Evolutionary conservation across 2,797 vertebrate genomes (phyloP).

Genomic region (Epinephelus coioides): DNA sequence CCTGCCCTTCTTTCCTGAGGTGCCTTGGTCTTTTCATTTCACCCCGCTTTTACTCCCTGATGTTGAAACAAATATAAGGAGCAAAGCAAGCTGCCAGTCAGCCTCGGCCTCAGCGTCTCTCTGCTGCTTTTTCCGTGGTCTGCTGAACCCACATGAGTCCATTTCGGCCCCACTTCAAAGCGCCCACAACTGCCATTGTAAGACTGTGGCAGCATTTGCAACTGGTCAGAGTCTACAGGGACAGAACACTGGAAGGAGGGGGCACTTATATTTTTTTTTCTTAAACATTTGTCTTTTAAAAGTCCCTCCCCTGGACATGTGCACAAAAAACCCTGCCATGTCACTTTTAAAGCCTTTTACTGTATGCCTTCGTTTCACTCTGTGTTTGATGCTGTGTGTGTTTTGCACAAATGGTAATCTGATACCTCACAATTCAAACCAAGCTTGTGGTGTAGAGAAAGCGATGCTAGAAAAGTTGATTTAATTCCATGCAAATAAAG

Average conservation of each 20-base stretch:
- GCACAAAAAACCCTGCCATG: not conserved
- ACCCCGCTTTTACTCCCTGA: constrained; percentile 2
- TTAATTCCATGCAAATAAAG: constrained; percentile 28
- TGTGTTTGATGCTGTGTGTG: not conserved
- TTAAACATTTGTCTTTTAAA: not conserved
- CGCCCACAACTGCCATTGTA: not conserved
- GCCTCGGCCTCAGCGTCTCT: constrained; percentile 8
- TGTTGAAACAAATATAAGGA: constrained; percentile 25
- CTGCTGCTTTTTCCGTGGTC: constrained; percentile 8
- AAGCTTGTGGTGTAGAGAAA: not conserved
- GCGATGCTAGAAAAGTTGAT: not conserved
- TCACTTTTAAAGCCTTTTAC: not conserved
- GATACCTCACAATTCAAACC: constrained; percentile 1
- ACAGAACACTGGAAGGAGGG: not conserved
- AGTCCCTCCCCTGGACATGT: not conserved
- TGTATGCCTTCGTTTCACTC: not conserved
- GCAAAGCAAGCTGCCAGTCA: constrained; percentile 41
- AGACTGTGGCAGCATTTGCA: constrained; percentile 1
- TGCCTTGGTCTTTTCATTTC: not conserved
- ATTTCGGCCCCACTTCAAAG: constrained; percentile 15
- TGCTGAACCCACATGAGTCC: constrained; percentile 7
- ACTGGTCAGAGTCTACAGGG: constrained; percentile 1
- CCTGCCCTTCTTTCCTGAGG: not conserved
- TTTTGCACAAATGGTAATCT: not conserved
- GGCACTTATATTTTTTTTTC: not conserved